Percentiles rank a stretch among this genome's conserved stretches.
Conservation (phyloP, 1,140 invertebrate genomes). For the Drepana arcuata region DNA sequence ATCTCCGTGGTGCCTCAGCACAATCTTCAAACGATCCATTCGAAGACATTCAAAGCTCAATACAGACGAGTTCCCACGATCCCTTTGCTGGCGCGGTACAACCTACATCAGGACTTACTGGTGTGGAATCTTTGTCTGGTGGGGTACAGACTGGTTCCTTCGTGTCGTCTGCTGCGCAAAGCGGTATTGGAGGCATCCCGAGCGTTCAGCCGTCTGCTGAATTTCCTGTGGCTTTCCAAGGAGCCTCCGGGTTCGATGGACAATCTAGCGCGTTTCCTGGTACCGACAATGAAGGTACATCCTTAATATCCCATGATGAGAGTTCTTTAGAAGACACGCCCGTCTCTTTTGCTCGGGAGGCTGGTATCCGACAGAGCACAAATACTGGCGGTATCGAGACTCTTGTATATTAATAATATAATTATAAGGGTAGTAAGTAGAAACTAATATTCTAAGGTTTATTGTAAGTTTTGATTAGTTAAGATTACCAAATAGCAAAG, state of each 20-base stretch:
- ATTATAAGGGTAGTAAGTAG: no score
- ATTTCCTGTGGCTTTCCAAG: conserved; percentile 16
- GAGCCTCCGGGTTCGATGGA: conserved; percentile 14
- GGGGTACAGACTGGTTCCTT: conserved; percentile 20
- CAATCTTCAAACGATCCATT: conserved; percentile 26
- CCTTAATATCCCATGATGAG: conserved; percentile 22
- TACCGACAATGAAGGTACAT: conserved; percentile 18
- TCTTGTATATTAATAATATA: conserved; percentile 30
- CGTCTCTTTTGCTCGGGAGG: conserved; percentile 36
- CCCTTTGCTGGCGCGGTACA: conserved; percentile 27
- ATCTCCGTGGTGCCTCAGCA: conserved; percentile 27
- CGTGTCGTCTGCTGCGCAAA: conserved; percentile 15
- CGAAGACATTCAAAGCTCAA: conserved; percentile 20
- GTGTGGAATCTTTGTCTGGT: conserved; percentile 30
- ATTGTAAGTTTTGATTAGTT: no score
- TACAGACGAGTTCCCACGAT: conserved; percentile 24
- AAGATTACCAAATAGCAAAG: no score
- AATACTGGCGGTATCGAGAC: conserved; percentile 42
- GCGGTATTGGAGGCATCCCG: conserved; percentile 1
- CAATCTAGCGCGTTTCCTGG: conserved; percentile 29
- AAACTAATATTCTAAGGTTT: no score
- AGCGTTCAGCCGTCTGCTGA: conserved; percentile 21
- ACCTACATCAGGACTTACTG: conserved; percentile 22
- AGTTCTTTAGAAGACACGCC: conserved; percentile 31
- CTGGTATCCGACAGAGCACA: conserved; percentile 38